A percentile compares a stretch with the other conserved stretches of the same genome.
Conservation (phyloP, 2,113 vertebrate species). For the Motacilla tschutschensis region DNA sequence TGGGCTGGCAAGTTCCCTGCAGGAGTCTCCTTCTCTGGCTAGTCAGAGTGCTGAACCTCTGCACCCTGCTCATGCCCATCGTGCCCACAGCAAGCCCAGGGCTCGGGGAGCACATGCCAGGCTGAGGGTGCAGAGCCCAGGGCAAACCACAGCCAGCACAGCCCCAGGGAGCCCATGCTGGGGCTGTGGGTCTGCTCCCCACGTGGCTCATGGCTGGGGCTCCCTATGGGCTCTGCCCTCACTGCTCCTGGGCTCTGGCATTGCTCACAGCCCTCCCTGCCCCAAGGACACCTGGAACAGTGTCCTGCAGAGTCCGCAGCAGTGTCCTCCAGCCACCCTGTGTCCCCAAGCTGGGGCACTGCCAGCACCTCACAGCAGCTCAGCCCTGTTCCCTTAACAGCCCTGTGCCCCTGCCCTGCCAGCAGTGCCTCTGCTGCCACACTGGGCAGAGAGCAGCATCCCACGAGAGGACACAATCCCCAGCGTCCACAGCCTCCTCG, state of each 20-base stretch:
- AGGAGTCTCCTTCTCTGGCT: background rate
- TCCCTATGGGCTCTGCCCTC: background rate
- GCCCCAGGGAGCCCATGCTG: accelerated
- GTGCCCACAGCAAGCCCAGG: accelerated
- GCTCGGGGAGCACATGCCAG: background rate
- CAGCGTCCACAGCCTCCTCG: background rate
- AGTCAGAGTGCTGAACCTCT: accelerated
- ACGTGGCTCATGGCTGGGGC: background rate
- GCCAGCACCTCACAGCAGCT: background rate
- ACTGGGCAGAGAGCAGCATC: background rate
- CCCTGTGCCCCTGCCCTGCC: background rate
- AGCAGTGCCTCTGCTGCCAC: background rate
- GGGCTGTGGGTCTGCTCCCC: background rate
- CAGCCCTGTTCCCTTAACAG: accelerated
- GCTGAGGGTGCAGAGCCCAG: background rate
- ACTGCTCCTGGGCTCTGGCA: background rate
- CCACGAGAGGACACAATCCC: background rate
- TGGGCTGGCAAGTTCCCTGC: background rate
- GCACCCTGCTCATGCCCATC: background rate
- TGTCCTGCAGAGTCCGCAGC: background rate
- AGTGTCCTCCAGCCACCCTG: background rate
- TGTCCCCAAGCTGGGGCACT: accelerated
- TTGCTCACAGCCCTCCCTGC: background rate
- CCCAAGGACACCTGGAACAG: accelerated
- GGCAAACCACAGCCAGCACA: background rate